These are phyloP conservation scores for Pectinophora gossypiella DNA, from an alignment of 1,140 invertebrate genomes.

Conservation along the genomic window DNA sequence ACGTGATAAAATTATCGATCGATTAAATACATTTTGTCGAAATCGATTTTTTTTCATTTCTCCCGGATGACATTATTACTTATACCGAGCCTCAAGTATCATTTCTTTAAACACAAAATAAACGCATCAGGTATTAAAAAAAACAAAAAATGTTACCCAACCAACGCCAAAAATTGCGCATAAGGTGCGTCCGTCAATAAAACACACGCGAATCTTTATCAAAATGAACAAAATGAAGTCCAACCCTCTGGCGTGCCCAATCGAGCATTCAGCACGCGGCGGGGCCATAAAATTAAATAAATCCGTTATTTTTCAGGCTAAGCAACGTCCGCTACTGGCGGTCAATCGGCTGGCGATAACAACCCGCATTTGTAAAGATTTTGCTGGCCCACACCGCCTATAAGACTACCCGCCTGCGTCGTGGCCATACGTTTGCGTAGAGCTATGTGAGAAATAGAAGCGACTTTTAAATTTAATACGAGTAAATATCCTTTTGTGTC, in stretches of 20 bases:
- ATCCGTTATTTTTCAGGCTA: slow-evolving; percentile 73
- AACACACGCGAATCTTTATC: neutral
- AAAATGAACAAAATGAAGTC: neutral
- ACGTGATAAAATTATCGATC: too few relatives aligned
- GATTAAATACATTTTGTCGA: too few relatives aligned
- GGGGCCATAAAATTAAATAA: slow-evolving; percentile 71
- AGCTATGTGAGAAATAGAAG: slow-evolving; percentile 18
- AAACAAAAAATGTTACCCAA: too few relatives aligned
- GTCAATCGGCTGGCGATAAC: slow-evolving; percentile 70
- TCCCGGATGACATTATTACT: too few relatives aligned
- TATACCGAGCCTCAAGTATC: too few relatives aligned
- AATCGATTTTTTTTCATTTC: too few relatives aligned
- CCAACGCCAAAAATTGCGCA: too few relatives aligned
- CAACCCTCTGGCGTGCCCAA: slow-evolving; percentile 24
- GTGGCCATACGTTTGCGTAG: slow-evolving; percentile 53
- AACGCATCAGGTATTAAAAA: too few relatives aligned
- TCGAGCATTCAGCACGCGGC: slow-evolving; percentile 68
- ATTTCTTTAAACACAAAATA: too few relatives aligned
- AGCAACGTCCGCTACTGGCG: slow-evolving; percentile 51
- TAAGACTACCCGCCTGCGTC: slow-evolving; percentile 46
- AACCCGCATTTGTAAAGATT: slow-evolving; percentile 71
- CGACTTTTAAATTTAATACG: too few relatives aligned
- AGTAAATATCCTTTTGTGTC: too few relatives aligned
- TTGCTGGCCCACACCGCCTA: slow-evolving; percentile 42
- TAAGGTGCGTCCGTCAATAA: neutral